phyloP scores from a whole-genome alignment of 2,888 invertebrate species.

The Tryphoninae sp. region DNA sequence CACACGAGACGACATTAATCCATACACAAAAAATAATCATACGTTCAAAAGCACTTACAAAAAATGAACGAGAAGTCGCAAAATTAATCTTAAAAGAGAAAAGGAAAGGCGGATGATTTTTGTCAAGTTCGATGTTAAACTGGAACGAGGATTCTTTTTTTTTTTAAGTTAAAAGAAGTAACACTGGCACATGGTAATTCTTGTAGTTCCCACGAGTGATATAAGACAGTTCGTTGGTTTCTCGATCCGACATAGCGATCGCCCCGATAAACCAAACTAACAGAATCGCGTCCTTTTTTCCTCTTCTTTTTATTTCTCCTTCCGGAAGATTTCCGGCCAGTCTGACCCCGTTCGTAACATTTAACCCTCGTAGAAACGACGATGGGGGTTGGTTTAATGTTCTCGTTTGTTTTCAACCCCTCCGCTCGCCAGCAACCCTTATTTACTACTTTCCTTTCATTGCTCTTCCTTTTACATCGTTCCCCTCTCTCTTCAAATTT shows the following conservation, averaged over 20 bases:
- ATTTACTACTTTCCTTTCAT: conserved; percentile 37
- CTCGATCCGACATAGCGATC: conserved; percentile 49
- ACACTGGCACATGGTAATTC: neutral
- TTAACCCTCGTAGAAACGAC: conserved; percentile 59
- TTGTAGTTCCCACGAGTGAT: neutral
- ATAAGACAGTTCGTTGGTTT: conserved; percentile 27
- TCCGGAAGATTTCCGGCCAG: conserved; percentile 38
- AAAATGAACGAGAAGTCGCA: neutral
- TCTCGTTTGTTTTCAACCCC: conserved; percentile 7
- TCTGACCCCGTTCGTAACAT: conserved; percentile 66
- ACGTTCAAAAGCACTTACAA: neutral
- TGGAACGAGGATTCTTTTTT: neutral
- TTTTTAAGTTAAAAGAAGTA: neutral
- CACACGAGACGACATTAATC: conserved; percentile 36
- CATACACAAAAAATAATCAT: conserved; percentile 13
- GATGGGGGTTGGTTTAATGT: conserved; percentile 1
- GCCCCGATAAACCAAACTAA: conserved; percentile 43
- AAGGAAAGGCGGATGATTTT: neutral
- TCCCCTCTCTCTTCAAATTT: conserved; percentile 25
- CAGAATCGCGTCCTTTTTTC: conserved; percentile 50
- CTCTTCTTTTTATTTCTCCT: conserved; percentile 29
- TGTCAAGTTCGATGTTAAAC: neutral
- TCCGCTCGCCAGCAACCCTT: conserved; percentile 21
- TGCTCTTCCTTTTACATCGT: conserved; percentile 10
- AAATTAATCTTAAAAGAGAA: neutral